Percentiles rank a stretch among this genome's conserved stretches.
Conservation (phyloP, 2,797 vertebrate genomes). For the Arnoldichthys spilopterus region DNA sequence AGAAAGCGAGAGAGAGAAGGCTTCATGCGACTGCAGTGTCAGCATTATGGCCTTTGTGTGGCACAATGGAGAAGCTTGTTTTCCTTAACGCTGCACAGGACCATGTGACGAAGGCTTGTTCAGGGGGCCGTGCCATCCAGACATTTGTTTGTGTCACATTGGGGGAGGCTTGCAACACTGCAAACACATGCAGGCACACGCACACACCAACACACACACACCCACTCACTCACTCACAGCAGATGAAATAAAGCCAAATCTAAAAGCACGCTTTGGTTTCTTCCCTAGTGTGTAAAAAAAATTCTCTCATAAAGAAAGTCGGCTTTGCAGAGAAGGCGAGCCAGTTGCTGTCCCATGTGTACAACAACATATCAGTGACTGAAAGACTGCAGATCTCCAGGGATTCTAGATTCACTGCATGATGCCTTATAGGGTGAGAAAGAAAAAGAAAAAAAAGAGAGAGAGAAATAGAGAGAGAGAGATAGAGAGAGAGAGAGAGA, state of each 20-base stretch:
- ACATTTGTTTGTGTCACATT: slow-evolving; percentile 78
- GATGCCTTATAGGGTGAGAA: slow-evolving; percentile 52
- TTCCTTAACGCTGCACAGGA: slow-evolving; percentile 77
- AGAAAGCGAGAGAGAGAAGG: slow-evolving; percentile 48
- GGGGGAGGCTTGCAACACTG: slow-evolving; percentile 69
- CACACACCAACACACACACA: slow-evolving; percentile 48
- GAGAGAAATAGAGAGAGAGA: slow-evolving; percentile 55
- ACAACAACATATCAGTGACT: slow-evolving; percentile 47
- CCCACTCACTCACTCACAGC: slow-evolving; percentile 48
- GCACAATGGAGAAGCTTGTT: slow-evolving; percentile 83
- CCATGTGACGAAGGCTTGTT: slow-evolving; percentile 80
- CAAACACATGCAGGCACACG: slow-evolving; percentile 57
- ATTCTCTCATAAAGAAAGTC: background rate
- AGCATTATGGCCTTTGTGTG: slow-evolving; percentile 81
- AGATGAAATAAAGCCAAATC: slow-evolving; percentile 37
- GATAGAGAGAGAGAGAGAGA: slow-evolving; percentile 61
- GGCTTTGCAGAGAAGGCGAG: background rate
- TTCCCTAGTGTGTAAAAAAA: background rate
- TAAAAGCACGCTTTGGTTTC: slow-evolving; percentile 5
- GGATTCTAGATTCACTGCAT: slow-evolving; percentile 44
- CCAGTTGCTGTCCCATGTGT: slow-evolving; percentile 25
- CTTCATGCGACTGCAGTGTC: slow-evolving; percentile 79
- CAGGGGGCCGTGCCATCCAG: slow-evolving; percentile 74
- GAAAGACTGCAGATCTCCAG: slow-evolving; percentile 53
- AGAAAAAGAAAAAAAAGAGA: slow-evolving; percentile 61